These are phyloP conservation scores for Ceryle rudis DNA, from an alignment of 2,797 vertebrate genomes.

Conservation along the genomic window DNA sequence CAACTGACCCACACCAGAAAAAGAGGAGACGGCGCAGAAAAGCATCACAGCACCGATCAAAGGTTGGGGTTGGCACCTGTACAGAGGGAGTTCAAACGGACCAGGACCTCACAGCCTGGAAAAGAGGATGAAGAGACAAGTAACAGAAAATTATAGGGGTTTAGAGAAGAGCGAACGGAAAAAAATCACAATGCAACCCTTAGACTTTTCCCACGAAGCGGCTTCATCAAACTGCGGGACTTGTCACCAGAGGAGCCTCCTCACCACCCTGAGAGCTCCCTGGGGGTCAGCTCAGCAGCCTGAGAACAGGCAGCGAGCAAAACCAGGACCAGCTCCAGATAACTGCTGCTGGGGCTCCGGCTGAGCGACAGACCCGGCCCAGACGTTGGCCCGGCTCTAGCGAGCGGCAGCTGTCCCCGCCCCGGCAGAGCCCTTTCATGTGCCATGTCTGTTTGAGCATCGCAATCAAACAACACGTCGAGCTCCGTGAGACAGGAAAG, in stretches of 20 bases:
- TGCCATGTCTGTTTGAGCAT: background rate
- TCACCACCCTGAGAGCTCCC: background rate
- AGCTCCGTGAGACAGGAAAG: background rate
- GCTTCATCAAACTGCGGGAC: background rate
- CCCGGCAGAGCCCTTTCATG: background rate
- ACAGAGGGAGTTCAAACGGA: background rate
- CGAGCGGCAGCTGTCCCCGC: background rate
- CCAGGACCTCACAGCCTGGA: background rate
- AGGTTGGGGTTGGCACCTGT: background rate
- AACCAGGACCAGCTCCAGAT: background rate
- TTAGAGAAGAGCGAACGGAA: background rate
- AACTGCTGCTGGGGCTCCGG: background rate
- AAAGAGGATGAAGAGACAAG: background rate
- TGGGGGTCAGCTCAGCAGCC: background rate
- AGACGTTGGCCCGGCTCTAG: background rate
- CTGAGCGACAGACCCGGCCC: background rate
- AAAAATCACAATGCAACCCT: accelerated
- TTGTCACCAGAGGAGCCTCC: background rate
- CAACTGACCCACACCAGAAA: accelerated
- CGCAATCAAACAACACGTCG: background rate
- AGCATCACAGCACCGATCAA: accelerated
- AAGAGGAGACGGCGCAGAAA: background rate
- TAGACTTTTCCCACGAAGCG: background rate
- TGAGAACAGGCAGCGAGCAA: accelerated
- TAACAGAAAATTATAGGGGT: background rate